phyloP scores from a whole-genome alignment of 1,140 invertebrate species.

The Planococcus citri region DNA sequence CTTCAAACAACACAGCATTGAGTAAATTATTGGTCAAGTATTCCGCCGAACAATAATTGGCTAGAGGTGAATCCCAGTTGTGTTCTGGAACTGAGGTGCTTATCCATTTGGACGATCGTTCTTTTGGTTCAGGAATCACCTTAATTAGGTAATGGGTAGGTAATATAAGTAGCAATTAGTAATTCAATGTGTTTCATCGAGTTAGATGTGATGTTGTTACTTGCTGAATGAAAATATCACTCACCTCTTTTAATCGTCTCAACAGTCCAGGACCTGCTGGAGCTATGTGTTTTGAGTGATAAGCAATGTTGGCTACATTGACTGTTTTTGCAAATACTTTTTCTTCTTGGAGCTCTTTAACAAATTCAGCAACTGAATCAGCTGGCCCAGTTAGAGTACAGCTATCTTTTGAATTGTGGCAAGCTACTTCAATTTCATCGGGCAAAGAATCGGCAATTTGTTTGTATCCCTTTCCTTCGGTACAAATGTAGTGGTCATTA shows the following conservation, averaged over 20 bases:
- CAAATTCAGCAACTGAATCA: conserved; percentile 36
- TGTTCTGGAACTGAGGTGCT: conserved; percentile 46
- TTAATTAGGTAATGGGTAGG: no score
- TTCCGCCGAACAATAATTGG: conserved; percentile 45
- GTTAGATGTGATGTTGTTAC: no score
- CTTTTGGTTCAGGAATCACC: conserved; percentile 40
- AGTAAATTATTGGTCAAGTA: conserved; percentile 58
- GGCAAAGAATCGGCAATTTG: conserved; percentile 47
- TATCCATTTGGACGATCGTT: conserved; percentile 44
- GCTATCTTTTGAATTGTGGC: conserved; percentile 54
- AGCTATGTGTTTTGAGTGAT: conserved; percentile 65
- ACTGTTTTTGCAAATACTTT: conserved; percentile 65
- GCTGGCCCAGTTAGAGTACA: conserved; percentile 57
- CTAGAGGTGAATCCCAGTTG: conserved; percentile 33
- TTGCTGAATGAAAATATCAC: no score
- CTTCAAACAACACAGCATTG: conserved; percentile 43
- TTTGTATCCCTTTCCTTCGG: conserved; percentile 50
- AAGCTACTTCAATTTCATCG: conserved; percentile 49
- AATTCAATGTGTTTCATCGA: no score
- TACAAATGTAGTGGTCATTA: no score
- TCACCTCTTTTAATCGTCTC: conserved; percentile 53
- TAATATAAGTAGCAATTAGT: no score
- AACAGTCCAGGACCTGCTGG: conserved; percentile 53
- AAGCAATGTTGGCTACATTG: conserved; percentile 54
- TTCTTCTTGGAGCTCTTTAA: conserved; percentile 41